Evolutionary conservation across 2,888 invertebrate species (phyloP).

Genomic region (Gastrophysa polygoni): DNA sequence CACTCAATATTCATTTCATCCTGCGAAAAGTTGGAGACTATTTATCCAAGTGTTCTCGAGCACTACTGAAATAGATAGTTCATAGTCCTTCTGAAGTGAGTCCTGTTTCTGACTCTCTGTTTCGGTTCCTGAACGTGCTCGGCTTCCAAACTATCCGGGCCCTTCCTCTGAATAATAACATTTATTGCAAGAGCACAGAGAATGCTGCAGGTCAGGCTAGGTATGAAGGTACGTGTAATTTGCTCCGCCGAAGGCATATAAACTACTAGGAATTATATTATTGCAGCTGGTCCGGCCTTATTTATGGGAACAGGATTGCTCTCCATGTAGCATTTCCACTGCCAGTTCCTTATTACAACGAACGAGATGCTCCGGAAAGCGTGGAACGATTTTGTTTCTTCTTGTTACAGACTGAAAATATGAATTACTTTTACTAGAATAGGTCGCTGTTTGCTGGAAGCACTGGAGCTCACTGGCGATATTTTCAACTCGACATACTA

Average conservation of each 20-base stretch:
- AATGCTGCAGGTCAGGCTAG: slow-evolving; percentile 35
- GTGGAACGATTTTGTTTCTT: not conserved
- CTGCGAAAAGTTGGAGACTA: too few relatives aligned
- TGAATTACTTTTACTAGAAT: not conserved
- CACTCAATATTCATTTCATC: too few relatives aligned
- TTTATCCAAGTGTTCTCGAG: too few relatives aligned
- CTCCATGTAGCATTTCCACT: not conserved
- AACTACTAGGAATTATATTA: slow-evolving; percentile 42
- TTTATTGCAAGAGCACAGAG: slow-evolving; percentile 31
- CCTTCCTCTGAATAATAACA: slow-evolving; percentile 30
- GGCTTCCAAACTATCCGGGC: slow-evolving; percentile 14
- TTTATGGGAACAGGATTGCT: slow-evolving; percentile 33
- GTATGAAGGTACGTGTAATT: slow-evolving; percentile 37
- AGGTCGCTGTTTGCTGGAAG: too few relatives aligned
- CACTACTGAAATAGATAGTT: too few relatives aligned
- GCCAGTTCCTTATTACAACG: not conserved
- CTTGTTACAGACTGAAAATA: not conserved
- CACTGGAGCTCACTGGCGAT: too few relatives aligned
- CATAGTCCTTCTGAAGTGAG: too few relatives aligned
- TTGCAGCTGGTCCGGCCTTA: slow-evolving; percentile 38
- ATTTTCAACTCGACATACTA: too few relatives aligned
- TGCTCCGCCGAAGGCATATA: slow-evolving; percentile 38
- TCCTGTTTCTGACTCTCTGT: too few relatives aligned
- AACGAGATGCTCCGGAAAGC: not conserved
- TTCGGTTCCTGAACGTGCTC: slow-evolving; percentile 34